Evolutionary conservation across 2,797 vertebrate species (phyloP).

Genomic region (Monodelphis domestica): DNA sequence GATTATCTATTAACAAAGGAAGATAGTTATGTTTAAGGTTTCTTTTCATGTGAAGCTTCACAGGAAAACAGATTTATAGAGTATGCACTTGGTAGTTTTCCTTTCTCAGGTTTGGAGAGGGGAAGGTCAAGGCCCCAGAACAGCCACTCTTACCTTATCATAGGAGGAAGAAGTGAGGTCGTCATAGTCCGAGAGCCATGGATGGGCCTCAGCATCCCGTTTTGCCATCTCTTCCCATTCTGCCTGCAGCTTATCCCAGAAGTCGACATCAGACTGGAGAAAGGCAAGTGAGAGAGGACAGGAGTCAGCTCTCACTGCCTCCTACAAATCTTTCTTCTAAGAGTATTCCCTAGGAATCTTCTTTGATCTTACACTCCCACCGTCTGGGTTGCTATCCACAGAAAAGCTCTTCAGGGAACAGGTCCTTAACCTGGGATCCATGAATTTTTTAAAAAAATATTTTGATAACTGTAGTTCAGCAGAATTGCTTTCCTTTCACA

Average conservation of each 20-base stretch:
- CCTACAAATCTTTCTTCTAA: slow-evolving; percentile 6
- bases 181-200: slow-evolving; percentile 98
- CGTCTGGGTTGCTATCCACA: background rate
- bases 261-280: slow-evolving; percentile 95
- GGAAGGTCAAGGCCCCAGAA: background rate
- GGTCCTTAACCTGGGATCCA: background rate
- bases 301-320: background rate
- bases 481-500: background rate
- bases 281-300: slow-evolving; percentile 39
- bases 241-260: slow-evolving; percentile 99
- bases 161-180: slow-evolving; percentile 93
- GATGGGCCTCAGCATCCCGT: slow-evolving; percentile 96
- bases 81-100: background rate
- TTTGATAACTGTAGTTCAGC: background rate
- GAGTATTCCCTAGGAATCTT: background rate
- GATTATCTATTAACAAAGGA: slow-evolving; percentile 10
- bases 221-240: slow-evolving; percentile 99
- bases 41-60: background rate
- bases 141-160: slow-evolving; percentile 90
- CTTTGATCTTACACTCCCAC: background rate
- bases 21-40: background rate
- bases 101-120: background rate
- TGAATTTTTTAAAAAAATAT: background rate
- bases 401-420: background rate
- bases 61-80: background rate